Evolutionary conservation across 2,888 invertebrate genomes (phyloP).

Genomic region (Synanthedon tipuliformis): DNA sequence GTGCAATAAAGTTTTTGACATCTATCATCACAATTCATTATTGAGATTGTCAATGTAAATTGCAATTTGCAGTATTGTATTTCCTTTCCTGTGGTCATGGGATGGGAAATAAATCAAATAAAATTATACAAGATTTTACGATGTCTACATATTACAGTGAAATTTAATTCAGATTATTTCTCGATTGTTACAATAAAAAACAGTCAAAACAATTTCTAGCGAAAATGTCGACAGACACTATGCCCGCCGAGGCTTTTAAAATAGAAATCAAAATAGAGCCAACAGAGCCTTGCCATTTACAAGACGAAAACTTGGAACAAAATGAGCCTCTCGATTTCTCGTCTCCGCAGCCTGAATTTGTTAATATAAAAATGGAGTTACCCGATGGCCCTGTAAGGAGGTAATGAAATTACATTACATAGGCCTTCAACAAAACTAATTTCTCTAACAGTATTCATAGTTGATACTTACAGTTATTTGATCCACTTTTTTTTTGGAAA

Average conservation of each 20-base stretch:
- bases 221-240: not conserved
- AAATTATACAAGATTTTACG: too few relatives aligned
- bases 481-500: not conserved
- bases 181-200: too few relatives aligned
- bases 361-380: constrained; percentile 12
- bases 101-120: too few relatives aligned
- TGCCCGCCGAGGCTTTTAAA: not conserved
- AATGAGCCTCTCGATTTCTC: not conserved
- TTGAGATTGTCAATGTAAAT: too few relatives aligned
- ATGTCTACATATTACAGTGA: too few relatives aligned
- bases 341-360: constrained; percentile 8
- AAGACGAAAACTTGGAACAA: not conserved
- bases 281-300: not conserved
- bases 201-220: too few relatives aligned
- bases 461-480: not conserved
- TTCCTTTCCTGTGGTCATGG: too few relatives aligned
- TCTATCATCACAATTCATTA: too few relatives aligned
- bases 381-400: not conserved
- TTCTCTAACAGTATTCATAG: not conserved
- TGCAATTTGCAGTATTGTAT: too few relatives aligned
- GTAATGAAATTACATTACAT: not conserved
- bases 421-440: not conserved
- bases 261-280: not conserved
- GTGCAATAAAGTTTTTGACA: too few relatives aligned
- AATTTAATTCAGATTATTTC: too few relatives aligned